phyloP scores from a whole-genome alignment of 1,140 invertebrate species.

The Pseudomyrmex cubaensis region DNA sequence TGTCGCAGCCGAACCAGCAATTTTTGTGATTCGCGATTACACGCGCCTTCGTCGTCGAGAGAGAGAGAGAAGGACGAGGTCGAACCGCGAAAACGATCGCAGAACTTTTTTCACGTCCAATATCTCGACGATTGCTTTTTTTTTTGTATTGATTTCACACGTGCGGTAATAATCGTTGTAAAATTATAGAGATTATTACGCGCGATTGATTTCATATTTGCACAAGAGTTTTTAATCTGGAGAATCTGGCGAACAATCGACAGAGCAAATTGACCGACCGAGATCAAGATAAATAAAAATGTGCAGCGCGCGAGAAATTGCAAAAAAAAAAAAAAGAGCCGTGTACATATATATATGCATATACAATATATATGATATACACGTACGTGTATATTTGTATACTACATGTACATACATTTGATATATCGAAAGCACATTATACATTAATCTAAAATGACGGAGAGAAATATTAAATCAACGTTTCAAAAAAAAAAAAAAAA shows the following conservation, averaged over 20 bases:
- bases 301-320: conserved; percentile 17
- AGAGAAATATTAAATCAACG: not conserved
- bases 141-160: not conserved
- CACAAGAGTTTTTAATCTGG: conserved; percentile 20
- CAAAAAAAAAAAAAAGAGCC: not conserved
- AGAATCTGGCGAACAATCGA: conserved; percentile 23
- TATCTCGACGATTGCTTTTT: not conserved
- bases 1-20: conserved; percentile 48
- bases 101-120: not conserved
- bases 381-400: conserved; percentile 41
- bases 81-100: conserved; percentile 1
- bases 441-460: conserved; percentile 1
- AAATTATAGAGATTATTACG: not conserved
- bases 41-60: not conserved
- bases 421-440: conserved; percentile 13
- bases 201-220: not conserved
- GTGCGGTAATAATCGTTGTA: not conserved
- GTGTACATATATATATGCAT: conserved; percentile 38
- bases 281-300: conserved; percentile 2
- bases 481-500: no score
- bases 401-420: conserved; percentile 56
- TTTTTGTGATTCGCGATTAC: conserved; percentile 6
- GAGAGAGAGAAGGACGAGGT: not conserved
- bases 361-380: conserved; percentile 46
- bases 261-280: conserved; percentile 19